phyloP scores from a whole-genome alignment of 2,797 vertebrate species.

The Sciurus vulgaris region DNA sequence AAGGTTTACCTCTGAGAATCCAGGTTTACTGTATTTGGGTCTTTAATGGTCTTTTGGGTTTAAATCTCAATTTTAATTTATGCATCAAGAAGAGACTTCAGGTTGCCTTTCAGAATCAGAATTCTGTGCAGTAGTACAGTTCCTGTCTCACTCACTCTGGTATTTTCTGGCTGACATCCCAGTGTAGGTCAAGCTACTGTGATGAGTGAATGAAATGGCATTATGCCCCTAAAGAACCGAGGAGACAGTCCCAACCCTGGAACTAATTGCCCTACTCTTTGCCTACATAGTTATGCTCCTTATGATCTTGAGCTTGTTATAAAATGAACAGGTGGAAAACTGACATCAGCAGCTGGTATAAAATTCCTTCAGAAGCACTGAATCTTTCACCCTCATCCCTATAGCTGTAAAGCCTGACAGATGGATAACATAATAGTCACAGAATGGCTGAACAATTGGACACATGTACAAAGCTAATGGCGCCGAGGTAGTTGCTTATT shows the following conservation, averaged over 20 bases:
- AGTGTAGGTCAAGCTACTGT: not conserved
- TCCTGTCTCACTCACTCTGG: not conserved
- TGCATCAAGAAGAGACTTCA: not conserved
- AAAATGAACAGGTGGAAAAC: slow-evolving; percentile 55
- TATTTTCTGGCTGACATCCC: not conserved
- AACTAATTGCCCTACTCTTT: not conserved
- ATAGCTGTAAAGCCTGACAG: slow-evolving; percentile 34
- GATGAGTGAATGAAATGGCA: slow-evolving; percentile 24
- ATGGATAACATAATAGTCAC: slow-evolving; percentile 21
- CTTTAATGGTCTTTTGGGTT: not conserved
- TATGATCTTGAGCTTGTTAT: slow-evolving; percentile 45
- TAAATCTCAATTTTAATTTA: not conserved
- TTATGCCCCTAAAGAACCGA: not conserved
- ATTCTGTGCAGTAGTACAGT: not conserved
- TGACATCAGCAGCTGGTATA: slow-evolving; percentile 52
- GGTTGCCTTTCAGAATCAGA: not conserved
- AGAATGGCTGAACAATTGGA: not conserved
- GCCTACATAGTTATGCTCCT: not conserved
- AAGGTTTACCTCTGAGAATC: not conserved
- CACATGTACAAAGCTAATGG: not conserved
- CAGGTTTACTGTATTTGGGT: not conserved
- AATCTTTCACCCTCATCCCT: not conserved
- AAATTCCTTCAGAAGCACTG: slow-evolving; percentile 27
- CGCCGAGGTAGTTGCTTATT: not conserved
- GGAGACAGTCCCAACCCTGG: not conserved